A percentile compares a stretch with the other conserved stretches of the same genome.
Conservation (phyloP, 2,888 invertebrate genomes). For the Adelphocoris suturalis region DNA sequence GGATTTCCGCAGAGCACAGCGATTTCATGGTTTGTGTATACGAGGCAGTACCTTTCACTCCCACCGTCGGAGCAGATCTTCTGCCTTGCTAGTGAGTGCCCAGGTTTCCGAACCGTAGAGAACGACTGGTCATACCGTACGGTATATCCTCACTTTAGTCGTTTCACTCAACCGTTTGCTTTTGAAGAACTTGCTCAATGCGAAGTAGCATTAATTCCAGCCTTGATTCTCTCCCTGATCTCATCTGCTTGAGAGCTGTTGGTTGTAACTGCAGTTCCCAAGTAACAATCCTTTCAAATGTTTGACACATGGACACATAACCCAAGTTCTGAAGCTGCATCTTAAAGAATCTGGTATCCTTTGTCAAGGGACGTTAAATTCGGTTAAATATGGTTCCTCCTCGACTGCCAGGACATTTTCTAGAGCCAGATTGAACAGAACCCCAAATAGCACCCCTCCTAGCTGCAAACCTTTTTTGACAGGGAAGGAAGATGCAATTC, state of each 20-base stretch:
- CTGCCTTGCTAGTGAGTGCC: neutral
- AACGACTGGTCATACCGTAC: no score
- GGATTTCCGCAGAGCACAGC: neutral
- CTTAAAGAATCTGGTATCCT: neutral
- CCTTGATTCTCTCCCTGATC: conserved; percentile 3
- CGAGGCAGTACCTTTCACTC: neutral
- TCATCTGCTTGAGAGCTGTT: conserved; percentile 19
- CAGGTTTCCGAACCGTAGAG: neutral
- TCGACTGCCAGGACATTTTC: neutral
- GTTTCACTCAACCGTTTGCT: neutral
- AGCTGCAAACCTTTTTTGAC: neutral
- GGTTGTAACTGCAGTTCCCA: neutral
- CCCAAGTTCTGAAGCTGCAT: neutral
- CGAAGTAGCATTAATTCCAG: neutral
- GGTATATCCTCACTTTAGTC: no score
- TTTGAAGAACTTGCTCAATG: neutral
- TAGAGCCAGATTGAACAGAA: neutral
- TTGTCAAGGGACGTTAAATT: neutral
- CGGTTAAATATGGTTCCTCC: neutral
- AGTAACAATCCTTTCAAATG: neutral
- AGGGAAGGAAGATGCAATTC: conserved; percentile 1
- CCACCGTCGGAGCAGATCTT: neutral
- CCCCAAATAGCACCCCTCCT: neutral
- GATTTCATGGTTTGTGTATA: no score
- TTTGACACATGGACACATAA: neutral